Evolutionary conservation across 2,113 vertebrate genomes (phyloP), one percentile per base, ranked within the genome.

Genomic region (Verasper variegatus): DNA sequence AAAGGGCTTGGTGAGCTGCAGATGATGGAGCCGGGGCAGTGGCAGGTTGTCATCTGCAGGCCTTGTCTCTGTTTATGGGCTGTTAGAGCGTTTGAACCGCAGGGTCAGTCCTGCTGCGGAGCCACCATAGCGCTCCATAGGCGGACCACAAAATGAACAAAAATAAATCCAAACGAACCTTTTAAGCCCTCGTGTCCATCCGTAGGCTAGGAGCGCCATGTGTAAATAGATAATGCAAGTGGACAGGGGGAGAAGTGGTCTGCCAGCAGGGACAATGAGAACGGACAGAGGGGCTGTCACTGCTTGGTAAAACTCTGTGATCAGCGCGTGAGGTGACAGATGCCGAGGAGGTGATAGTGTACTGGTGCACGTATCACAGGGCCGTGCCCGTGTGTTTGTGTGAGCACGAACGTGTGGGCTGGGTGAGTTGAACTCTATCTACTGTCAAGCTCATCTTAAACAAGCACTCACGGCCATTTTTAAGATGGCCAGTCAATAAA

Each of bases 121-220:
- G 72, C 45, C 71, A 80, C 72, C 68, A 64, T 56, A 81, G 58
- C 67, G 64, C 87, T 84, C 83, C 76, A 81, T 74, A 59, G 81
- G 76, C 77, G 52, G 60, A 84, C 80, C 84, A 72, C 91, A 87
- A 92, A 92, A 84, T 85, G 85, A 85, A 88, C 85, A 87, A 89
- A 94, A 92, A 94, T 93, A 94, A 92, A 92, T 87, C 84, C 81
- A 93, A 93, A 92, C 92, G 85, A 93, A 91, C 79, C 88, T 92
- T 93, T 94, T 91, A 88, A 86, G 87, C 82, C 80, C 69, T 68
- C 74, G 69, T 74, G 82, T 89, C 71, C 80, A 63, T 84, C 84
- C 74, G n/a, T 37, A 23, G 82, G 92, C 79, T 56, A 71, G 60
- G 70, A 78, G 68, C 40, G 24, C 74, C 69, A 72, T 70, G 84